Base-by-base conservation (phyloP, 2,113 vertebrate genomes). In the Mesoclemmys tuberculata region DNA sequence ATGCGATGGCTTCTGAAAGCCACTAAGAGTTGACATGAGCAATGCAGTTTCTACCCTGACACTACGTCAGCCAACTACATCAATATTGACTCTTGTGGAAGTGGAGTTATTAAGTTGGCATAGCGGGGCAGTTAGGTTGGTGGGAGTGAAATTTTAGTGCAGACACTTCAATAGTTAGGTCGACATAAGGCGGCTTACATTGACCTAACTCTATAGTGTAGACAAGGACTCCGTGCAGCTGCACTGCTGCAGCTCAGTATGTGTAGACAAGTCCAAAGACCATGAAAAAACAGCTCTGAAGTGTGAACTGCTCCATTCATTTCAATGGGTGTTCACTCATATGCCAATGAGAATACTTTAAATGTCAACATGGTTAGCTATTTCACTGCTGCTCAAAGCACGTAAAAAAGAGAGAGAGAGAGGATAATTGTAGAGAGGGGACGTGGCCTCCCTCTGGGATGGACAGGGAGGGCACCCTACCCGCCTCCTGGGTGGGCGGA, bases 321-420 rank as follows among this genome's bases (percentile, higher is more conserved):
- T 9, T 8, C 19, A 74, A 1, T 31, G 27, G 64, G 21, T n/a
- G 52, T 80, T 91, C 79, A 80, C 64, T 54, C 87, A 91, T 80
- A 92, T 77, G 88, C 46, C 92, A 93, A 31, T 12, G 80, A 74
- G 21, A 51, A 54, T 31, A 24, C 29, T 92, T 87, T 61, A 68
- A 55, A 68, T 84, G 93, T 87, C 85, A 87, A 82, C 81, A 84
- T 88, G 90, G 92, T 1, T 46, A 79, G 78, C 91, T 75, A 55
- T 88, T 87, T 84, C 77, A 77, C 0, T 77, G 75, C 94, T 90
- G 29, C 19, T 89, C 85, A 92, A 77, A 94, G 86, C 83, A 93
- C 90, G 91, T 64, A 86, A 87, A 90, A 90, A 31, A 58, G 22
- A 24, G 8, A 55, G 22, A 24, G 8, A 55, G 58, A 29, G 13